Conservation (phyloP, 2,797 vertebrate species). For the Macroramphosus scolopax region DNA sequence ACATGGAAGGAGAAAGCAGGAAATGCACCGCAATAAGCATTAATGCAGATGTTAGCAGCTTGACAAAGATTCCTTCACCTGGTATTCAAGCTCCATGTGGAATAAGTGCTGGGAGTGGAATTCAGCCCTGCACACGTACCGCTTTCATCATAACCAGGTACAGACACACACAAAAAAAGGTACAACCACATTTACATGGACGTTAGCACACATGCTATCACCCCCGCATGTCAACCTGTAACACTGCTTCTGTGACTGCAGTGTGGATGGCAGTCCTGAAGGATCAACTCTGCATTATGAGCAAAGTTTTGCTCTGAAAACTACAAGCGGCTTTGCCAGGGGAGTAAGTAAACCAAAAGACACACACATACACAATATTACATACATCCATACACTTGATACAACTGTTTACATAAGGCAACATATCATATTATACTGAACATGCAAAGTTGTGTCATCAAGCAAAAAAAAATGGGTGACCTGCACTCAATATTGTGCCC, state of each 20-base stretch:
- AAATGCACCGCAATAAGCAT: constrained; percentile 74
- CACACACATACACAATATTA: not conserved
- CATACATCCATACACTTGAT: not conserved
- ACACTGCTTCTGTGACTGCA: constrained; percentile 55
- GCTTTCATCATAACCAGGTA: constrained; percentile 87
- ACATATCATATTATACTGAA: too few species aligned
- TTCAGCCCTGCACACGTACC: constrained; percentile 76
- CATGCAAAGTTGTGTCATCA: too few species aligned
- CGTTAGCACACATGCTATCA: too few species aligned
- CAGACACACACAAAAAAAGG: constrained; percentile 6
- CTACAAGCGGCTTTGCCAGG: constrained; percentile 77
- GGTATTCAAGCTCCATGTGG: constrained; percentile 72
- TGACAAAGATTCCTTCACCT: constrained; percentile 17
- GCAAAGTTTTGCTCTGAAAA: constrained; percentile 85
- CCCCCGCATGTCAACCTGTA: constrained; percentile 1
- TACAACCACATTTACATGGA: too few species aligned
- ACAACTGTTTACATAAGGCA: too few species aligned
- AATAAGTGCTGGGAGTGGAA: constrained; percentile 69
- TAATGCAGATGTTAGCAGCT: constrained; percentile 70
- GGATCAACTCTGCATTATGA: constrained; percentile 81
- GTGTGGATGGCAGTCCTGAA: constrained; percentile 74
- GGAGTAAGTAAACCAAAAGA: constrained; percentile 73
- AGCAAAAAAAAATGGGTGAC: too few species aligned
- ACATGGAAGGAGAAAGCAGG: constrained; percentile 43
- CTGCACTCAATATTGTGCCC: too few species aligned